Evolutionary conservation across 2,113 vertebrate species (phyloP).

Genomic region (Chauna torquata): DNA sequence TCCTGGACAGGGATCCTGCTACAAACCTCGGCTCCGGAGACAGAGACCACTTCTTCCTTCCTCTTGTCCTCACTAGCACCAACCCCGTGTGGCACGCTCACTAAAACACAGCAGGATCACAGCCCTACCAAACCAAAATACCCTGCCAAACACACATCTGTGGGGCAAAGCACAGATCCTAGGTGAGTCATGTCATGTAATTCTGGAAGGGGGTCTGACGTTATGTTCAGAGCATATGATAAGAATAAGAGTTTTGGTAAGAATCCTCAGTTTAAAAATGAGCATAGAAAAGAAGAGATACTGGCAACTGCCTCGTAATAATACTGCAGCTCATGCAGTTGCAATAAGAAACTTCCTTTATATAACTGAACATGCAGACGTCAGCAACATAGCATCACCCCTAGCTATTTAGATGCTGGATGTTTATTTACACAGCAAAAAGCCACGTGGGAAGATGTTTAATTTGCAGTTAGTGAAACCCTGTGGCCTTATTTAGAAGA

Average conservation of each 20-base stretch:
- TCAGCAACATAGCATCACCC: background rate
- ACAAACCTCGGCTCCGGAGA: background rate
- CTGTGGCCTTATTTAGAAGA: conserved; percentile 37
- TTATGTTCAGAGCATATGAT: background rate
- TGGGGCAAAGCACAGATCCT: background rate
- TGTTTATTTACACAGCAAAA: conserved; percentile 54
- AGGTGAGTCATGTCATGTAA: accelerated
- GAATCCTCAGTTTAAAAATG: background rate
- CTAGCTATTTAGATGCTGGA: conserved; percentile 6
- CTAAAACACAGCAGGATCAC: background rate
- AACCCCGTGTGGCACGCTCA: background rate
- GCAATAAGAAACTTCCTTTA: background rate
- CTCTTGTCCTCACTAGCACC: background rate
- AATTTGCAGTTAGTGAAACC: conserved; percentile 32
- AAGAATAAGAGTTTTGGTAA: background rate
- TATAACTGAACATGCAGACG: background rate
- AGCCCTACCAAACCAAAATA: background rate
- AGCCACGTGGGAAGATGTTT: conserved; percentile 54
- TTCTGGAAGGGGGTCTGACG: background rate
- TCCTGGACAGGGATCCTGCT: background rate
- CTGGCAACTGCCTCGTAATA: background rate
- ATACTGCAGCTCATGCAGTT: background rate
- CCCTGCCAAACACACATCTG: accelerated
- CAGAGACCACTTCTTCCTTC: background rate
- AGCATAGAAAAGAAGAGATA: background rate